Conservation (phyloP, 1,140 invertebrate species). For the Bombus picipes region DNA sequence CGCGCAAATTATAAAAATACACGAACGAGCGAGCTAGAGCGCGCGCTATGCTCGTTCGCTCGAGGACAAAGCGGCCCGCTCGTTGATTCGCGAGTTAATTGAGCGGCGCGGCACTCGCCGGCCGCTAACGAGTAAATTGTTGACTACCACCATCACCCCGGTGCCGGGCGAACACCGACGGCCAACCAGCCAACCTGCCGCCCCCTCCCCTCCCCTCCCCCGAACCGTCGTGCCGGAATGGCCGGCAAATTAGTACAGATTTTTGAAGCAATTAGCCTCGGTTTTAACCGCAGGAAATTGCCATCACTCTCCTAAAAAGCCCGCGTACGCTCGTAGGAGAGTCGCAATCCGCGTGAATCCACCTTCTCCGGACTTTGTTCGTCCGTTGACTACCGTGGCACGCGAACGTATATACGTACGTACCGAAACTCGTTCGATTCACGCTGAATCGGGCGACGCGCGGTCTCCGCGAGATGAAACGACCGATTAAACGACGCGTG, state of each 20-base stretch:
- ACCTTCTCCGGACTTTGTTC: not conserved
- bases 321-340: not conserved
- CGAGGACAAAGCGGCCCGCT: slow-evolving; percentile 69
- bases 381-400: not conserved
- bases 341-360: not conserved
- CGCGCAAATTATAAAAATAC: slow-evolving; percentile 74
- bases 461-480: slow-evolving; percentile 41
- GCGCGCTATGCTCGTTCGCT: not conserved
- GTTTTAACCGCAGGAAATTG: slow-evolving; percentile 76
- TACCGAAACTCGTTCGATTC: not conserved
- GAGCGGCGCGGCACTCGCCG: slow-evolving; percentile 74
- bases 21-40: slow-evolving; percentile 29
- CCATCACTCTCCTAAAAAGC: slow-evolving; percentile 65
- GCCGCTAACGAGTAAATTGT: slow-evolving; percentile 80
- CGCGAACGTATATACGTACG: not conserved
- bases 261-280: slow-evolving; percentile 75
- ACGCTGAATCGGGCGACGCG: not conserved
- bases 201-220: not conserved
- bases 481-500: slow-evolving; percentile 59
- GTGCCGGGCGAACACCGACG: slow-evolving; percentile 18
- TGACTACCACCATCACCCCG: slow-evolving; percentile 66
- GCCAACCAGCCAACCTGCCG: not conserved
- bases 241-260: slow-evolving; percentile 72
- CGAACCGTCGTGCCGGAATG: not conserved
- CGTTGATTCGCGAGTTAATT: slow-evolving; percentile 79